These are phyloP conservation scores for Spatulosminthurus flaviceps DNA, from an alignment of 2,888 invertebrate genomes.

Conservation along the genomic window DNA sequence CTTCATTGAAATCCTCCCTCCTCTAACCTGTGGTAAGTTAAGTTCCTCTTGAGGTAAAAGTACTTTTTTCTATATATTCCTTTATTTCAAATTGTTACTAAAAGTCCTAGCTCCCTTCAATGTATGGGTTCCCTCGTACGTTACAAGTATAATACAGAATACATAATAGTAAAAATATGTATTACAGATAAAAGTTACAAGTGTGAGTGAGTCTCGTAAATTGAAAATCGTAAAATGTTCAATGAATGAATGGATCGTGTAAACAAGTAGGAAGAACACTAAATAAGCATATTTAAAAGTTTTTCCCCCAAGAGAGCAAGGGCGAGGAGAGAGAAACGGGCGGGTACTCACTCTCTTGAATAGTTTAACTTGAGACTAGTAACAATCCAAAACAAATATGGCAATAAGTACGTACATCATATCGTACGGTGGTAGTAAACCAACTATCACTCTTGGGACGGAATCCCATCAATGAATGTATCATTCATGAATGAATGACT, in stretches of 20 bases:
- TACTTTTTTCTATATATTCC: background rate
- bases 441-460: background rate
- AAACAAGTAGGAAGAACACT: constrained; percentile 17
- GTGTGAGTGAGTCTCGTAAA: background rate
- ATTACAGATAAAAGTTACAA: too few relatives aligned
- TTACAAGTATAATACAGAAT: too few relatives aligned
- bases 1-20: background rate
- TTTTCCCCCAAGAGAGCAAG: too few relatives aligned
- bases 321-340: constrained; percentile 8
- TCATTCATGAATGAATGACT: constrained; percentile 20
- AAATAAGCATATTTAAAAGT: background rate
- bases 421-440: background rate
- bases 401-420: background rate
- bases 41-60: background rate
- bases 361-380: background rate
- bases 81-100: constrained; percentile 5
- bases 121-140: too few relatives aligned
- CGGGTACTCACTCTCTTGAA: background rate
- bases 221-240: constrained; percentile 20
- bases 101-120: too few relatives aligned
- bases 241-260: constrained; percentile 20
- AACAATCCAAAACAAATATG: constrained; percentile 22
- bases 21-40: too few relatives aligned
- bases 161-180: too few relatives aligned
- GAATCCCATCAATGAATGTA: constrained; percentile 11